Percentiles rank a stretch among this genome's conserved stretches.
Conservation (phyloP, 2,113 vertebrate species). For the Melanotaenia duboulayi region DNA sequence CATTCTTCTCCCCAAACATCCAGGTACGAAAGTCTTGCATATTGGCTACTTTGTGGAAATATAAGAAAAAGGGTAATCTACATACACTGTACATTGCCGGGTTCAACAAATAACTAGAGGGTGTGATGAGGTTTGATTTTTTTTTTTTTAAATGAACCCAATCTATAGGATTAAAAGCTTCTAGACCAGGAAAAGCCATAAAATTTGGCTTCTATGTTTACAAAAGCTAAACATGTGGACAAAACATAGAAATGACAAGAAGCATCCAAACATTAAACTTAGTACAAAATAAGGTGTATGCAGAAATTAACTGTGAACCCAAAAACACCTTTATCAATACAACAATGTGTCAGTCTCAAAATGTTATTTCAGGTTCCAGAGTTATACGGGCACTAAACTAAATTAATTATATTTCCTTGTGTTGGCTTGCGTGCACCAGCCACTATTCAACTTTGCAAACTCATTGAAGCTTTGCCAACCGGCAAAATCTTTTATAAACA, state of each 20-base stretch:
- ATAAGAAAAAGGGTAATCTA: neutral
- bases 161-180: constrained; percentile 14
- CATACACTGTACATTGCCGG: too few species aligned
- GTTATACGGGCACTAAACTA: constrained; percentile 12
- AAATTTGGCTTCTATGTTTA: constrained; percentile 15
- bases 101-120: neutral
- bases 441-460: constrained; percentile 24
- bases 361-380: constrained; percentile 2
- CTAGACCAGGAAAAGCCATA: constrained; percentile 17
- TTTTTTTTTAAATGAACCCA: neutral
- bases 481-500: constrained; percentile 59
- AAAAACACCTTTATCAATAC: neutral
- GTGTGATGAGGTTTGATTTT: neutral
- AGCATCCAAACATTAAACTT: constrained; percentile 20
- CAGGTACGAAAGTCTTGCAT: constrained; percentile 61
- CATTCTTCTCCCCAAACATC: constrained; percentile 42
- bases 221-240: constrained; percentile 10
- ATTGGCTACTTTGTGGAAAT: constrained; percentile 32
- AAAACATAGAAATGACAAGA: constrained; percentile 52
- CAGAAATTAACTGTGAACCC: neutral
- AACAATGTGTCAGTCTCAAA: constrained; percentile 9
- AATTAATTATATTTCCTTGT: constrained; percentile 19
- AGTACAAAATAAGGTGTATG: constrained; percentile 9
- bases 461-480: constrained; percentile 41
- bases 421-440: constrained; percentile 13